Evolutionary conservation across 2,797 vertebrate genomes (phyloP).

Genomic region (Cossypha niveicapilla): DNA sequence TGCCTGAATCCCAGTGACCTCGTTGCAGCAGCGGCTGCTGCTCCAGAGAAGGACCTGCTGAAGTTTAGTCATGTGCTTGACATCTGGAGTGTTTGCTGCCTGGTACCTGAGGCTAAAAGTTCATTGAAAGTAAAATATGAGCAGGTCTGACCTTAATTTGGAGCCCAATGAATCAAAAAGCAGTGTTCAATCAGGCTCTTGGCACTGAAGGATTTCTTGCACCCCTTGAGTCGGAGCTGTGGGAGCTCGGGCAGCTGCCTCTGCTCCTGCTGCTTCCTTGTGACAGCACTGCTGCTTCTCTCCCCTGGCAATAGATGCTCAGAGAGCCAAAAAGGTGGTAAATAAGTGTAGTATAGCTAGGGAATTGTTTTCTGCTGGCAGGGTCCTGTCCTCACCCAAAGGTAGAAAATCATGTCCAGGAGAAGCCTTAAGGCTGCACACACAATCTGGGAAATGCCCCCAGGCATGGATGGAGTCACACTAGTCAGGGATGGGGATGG

Average conservation of each 20-base stretch:
- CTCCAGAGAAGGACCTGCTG: background rate
- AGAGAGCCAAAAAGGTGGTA: background rate
- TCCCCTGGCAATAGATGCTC: background rate
- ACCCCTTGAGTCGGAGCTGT: rapidly evolving
- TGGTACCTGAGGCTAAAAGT: background rate
- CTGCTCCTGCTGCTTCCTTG: background rate
- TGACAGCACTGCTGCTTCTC: background rate
- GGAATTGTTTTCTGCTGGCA: background rate
- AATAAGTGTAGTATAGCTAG: rapidly evolving
- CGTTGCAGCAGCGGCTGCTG: background rate
- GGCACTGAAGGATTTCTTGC: background rate
- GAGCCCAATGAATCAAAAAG: background rate
- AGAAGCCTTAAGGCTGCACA: background rate
- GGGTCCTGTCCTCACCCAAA: background rate
- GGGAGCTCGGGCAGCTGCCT: background rate
- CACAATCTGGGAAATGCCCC: rapidly evolving
- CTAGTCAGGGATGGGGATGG: background rate
- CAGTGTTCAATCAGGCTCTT: background rate
- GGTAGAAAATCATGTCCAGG: rapidly evolving
- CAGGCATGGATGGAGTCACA: rapidly evolving
- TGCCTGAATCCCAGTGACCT: background rate
- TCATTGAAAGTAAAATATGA: background rate
- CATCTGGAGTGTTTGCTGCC: background rate
- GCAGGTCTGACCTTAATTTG: background rate
- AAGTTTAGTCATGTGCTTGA: background rate